Evolutionary conservation across 2,797 vertebrate species (phyloP).

Genomic region (Sandelia bainsii): DNA sequence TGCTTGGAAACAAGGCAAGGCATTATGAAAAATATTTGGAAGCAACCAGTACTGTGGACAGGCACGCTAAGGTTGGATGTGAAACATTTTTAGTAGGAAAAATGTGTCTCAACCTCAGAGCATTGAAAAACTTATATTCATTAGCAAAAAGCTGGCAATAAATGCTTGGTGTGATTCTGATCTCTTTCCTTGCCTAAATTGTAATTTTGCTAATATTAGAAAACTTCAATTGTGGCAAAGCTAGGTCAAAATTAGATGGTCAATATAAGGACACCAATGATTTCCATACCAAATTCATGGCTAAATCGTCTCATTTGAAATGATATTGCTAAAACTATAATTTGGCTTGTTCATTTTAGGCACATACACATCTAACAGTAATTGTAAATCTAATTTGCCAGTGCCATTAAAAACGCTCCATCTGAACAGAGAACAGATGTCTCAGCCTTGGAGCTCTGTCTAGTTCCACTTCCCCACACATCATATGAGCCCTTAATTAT

Average conservation of each 20-base stretch:
- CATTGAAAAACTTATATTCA: background rate
- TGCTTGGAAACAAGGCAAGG: constrained; percentile 94
- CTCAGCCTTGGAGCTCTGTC: constrained; percentile 39
- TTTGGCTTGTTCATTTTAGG: background rate
- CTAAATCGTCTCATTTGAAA: too few relatives aligned
- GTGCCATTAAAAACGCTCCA: constrained; percentile 30
- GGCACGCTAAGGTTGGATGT: background rate
- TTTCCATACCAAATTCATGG: too few relatives aligned
- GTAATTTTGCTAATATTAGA: background rate
- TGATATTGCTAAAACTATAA: too few relatives aligned
- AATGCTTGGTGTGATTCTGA: background rate
- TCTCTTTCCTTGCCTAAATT: background rate
- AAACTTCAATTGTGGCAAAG: background rate
- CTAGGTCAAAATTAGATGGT: too few relatives aligned
- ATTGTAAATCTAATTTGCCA: constrained; percentile 35
- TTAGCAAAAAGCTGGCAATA: background rate
- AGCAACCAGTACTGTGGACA: background rate
- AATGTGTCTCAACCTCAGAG: background rate
- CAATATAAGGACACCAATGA: too few relatives aligned
- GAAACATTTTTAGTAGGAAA: background rate
- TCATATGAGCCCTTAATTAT: constrained; percentile 45
- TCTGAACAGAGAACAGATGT: constrained; percentile 57
- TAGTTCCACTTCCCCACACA: constrained; percentile 27
- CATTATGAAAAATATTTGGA: constrained; percentile 48
- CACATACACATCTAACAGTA: constrained; percentile 23